Evolutionary conservation across 2,113 vertebrate species (phyloP).

Genomic region (Gymnorhina tibicen): DNA sequence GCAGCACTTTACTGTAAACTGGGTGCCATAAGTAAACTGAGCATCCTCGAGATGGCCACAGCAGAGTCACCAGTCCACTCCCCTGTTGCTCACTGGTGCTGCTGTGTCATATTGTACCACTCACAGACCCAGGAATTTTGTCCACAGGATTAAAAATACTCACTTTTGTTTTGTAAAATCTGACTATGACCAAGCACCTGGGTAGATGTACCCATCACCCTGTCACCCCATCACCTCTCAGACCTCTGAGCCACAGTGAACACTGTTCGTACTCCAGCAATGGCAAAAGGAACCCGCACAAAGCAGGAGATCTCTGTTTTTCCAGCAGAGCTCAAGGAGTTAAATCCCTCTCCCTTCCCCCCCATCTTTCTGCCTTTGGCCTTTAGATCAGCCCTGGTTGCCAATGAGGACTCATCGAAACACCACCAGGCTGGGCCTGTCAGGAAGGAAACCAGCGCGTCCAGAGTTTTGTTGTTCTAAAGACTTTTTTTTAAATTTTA

Average conservation of each 20-base stretch:
- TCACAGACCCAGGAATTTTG: neutral
- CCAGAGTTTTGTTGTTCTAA: conserved; percentile 83
- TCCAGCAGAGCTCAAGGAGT: conserved; percentile 48
- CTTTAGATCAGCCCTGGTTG: conserved; percentile 69
- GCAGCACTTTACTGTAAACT: neutral
- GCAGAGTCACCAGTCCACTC: neutral
- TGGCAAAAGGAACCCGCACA: neutral
- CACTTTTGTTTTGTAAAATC: neutral
- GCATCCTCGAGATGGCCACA: neutral
- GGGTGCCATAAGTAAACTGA: neutral
- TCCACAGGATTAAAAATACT: neutral
- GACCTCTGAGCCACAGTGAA: neutral
- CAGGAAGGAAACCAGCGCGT: conserved; percentile 86
- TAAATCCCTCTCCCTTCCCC: conserved; percentile 73
- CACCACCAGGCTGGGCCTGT: conserved; percentile 74
- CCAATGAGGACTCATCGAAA: conserved; percentile 70
- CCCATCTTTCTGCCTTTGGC: conserved; percentile 67
- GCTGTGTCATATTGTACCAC: neutral
- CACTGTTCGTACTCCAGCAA: neutral
- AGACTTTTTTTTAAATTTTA: conserved; percentile 82
- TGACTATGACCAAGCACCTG: neutral
- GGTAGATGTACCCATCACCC: neutral
- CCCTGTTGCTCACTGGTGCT: neutral
- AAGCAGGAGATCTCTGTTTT: neutral
- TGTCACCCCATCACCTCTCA: neutral